Conservation (phyloP, 2,888 invertebrate species). For the Petrophora chlorosata region DNA sequence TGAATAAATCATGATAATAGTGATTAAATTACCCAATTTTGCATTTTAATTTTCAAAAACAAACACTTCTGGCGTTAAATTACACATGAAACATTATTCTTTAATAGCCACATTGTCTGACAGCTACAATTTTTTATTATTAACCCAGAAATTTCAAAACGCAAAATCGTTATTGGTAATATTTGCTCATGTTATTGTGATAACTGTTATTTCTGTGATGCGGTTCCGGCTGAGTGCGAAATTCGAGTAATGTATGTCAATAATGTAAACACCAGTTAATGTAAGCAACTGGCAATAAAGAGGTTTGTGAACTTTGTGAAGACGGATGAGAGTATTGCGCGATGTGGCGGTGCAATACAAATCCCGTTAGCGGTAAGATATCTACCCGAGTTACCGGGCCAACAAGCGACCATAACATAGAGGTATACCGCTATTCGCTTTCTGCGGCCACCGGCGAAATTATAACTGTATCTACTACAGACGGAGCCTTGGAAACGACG, state of each 20-base stretch:
- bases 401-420: slow-evolving; percentile 49
- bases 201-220: slow-evolving; percentile 4
- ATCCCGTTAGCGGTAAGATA: slow-evolving; percentile 58
- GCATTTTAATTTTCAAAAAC: too few relatives aligned
- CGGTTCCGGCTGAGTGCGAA: slow-evolving; percentile 12
- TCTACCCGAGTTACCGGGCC: slow-evolving; percentile 52
- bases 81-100: too few relatives aligned
- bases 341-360: slow-evolving; percentile 54
- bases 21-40: too few relatives aligned
- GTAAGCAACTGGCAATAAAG: slow-evolving; percentile 32
- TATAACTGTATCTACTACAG: slow-evolving; percentile 67
- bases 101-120: too few relatives aligned
- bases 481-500: slow-evolving; percentile 34
- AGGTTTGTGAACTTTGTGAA: slow-evolving; percentile 14
- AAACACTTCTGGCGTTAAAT: too few relatives aligned
- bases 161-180: background rate
- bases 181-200: slow-evolving; percentile 4
- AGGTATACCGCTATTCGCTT: slow-evolving; percentile 70
- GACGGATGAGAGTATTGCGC: slow-evolving; percentile 44
- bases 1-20: too few relatives aligned
- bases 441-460: slow-evolving; percentile 64
- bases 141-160: background rate
- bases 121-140: too few relatives aligned
- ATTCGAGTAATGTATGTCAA: slow-evolving; percentile 15
- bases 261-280: slow-evolving; percentile 22